Evolutionary conservation across 2,113 vertebrate genomes (phyloP).

Genomic region (Scolopax mira): DNA sequence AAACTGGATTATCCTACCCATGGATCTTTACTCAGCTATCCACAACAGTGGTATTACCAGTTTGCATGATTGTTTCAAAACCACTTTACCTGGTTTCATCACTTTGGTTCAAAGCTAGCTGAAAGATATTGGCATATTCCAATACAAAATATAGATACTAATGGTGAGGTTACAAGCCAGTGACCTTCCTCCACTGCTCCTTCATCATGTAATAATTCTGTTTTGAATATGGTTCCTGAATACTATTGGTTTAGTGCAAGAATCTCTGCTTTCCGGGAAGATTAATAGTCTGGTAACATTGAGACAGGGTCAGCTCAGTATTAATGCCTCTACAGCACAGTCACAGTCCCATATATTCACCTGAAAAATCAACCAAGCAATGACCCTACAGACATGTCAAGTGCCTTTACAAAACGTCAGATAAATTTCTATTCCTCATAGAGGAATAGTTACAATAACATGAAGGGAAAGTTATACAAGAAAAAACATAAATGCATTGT

Average conservation of each 20-base stretch:
- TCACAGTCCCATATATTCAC: not conserved
- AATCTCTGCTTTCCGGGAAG: not conserved
- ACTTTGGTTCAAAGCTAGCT: not conserved
- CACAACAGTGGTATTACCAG: not conserved
- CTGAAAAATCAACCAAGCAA: not conserved
- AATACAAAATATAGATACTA: not conserved
- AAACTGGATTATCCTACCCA: not conserved
- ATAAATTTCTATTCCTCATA: not conserved
- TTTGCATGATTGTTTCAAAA: not conserved
- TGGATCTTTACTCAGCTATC: not conserved
- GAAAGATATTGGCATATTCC: not conserved
- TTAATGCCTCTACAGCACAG: not conserved
- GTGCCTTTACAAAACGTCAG: not conserved
- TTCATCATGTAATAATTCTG: not conserved
- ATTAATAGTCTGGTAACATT: not conserved
- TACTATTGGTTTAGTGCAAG: not conserved
- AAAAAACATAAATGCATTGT: not conserved
- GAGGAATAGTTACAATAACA: not conserved
- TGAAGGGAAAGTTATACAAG: not conserved
- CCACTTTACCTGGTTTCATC: not conserved
- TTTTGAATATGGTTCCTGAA: not conserved
- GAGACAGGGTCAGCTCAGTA: not conserved
- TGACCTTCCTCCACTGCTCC: not conserved
- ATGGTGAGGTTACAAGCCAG: not conserved
- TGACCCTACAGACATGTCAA: not conserved